phyloP scores from a whole-genome alignment of 2,888 invertebrate genomes.

The Dryobotodes eremita region DNA sequence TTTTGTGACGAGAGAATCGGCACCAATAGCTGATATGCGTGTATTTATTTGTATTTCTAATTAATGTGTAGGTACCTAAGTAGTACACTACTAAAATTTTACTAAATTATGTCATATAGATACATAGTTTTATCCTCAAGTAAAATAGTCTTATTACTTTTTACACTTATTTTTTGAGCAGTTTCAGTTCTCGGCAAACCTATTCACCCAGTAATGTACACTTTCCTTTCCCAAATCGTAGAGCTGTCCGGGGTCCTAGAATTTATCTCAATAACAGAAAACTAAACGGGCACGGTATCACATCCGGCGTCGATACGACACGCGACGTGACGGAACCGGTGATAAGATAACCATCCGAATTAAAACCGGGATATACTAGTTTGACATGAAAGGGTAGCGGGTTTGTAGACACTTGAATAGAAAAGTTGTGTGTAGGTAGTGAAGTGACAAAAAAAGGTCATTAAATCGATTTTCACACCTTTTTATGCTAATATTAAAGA shows the following conservation, averaged over 20 bases:
- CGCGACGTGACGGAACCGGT: slow-evolving; percentile 64
- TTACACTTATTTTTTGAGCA: slow-evolving; percentile 4
- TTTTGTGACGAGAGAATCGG: no score
- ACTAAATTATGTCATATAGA: no score
- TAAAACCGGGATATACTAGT: slow-evolving; percentile 61
- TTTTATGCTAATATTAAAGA: background rate
- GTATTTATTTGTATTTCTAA: background rate
- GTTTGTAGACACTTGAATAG: slow-evolving; percentile 5
- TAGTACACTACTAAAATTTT: no score
- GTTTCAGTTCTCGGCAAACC: slow-evolving; percentile 11
- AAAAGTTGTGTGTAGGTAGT: background rate
- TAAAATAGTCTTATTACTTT: background rate
- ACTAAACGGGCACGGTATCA: slow-evolving; percentile 57
- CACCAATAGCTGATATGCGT: no score
- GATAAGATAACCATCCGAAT: slow-evolving; percentile 66
- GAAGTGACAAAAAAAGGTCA: background rate
- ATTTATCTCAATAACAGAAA: slow-evolving; percentile 68
- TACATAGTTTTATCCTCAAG: background rate
- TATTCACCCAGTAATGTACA: slow-evolving; percentile 35
- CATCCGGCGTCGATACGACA: slow-evolving; percentile 62
- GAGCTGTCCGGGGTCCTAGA: slow-evolving; percentile 42
- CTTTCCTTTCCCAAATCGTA: slow-evolving; percentile 31
- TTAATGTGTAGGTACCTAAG: background rate
- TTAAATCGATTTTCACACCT: background rate
- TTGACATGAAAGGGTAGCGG: slow-evolving; percentile 58